A percentile compares a stretch with the other conserved stretches of the same genome.
Evolutionary conservation across 2,113 vertebrate genomes (phyloP).

Genomic region (Tauraco erythrolophus): DNA sequence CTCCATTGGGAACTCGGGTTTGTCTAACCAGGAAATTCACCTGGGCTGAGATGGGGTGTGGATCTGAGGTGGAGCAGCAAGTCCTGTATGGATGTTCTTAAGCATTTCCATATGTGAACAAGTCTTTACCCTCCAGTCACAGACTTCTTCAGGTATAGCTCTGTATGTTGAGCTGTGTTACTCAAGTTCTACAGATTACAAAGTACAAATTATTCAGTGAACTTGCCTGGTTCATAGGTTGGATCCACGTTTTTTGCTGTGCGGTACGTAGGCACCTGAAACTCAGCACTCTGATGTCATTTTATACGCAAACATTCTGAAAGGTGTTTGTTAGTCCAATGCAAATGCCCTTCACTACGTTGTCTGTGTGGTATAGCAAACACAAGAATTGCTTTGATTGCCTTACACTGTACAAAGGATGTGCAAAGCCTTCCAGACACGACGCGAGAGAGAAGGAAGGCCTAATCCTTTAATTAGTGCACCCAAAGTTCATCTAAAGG

Average conservation of each 20-base stretch:
- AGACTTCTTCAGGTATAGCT: neutral
- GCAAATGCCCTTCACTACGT: neutral
- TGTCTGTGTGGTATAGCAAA: neutral
- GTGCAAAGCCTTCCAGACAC: neutral
- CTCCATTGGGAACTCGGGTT: neutral
- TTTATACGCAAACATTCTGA: neutral
- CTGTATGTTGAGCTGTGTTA: neutral
- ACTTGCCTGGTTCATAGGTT: neutral
- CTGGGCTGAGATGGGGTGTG: neutral
- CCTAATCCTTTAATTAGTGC: neutral
- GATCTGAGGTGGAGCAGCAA: neutral
- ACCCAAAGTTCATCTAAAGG: neutral
- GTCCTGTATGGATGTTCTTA: neutral
- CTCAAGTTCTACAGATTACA: neutral
- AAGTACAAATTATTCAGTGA: neutral
- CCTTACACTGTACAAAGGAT: neutral
- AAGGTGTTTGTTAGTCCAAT: neutral
- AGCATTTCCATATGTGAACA: neutral
- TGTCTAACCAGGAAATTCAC: slow-evolving; percentile 26
- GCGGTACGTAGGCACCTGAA: neutral
- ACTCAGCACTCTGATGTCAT: neutral
- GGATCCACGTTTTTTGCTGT: neutral
- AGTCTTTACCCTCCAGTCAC: neutral
- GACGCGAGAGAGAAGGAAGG: neutral
- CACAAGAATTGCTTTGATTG: neutral